Evolutionary conservation across 1,140 invertebrate genomes (phyloP), one percentile per base, ranked within the genome.

Genomic region (Drosophila oshimai): DNA sequence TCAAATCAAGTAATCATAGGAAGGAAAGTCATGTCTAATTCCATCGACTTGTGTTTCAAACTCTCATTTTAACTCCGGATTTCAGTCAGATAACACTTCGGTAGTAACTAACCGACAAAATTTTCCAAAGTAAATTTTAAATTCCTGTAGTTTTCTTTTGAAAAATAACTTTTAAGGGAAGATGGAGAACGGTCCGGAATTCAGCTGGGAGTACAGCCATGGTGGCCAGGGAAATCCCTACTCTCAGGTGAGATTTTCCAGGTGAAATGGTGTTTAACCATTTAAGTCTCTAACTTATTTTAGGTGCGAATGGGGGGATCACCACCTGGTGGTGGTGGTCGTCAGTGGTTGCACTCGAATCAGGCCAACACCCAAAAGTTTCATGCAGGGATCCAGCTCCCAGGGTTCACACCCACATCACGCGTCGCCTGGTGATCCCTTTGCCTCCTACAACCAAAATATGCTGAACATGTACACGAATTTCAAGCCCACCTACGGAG

Each of bases 291-390:
- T 28, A 0, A 12, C 9, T 10, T 6, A 5, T 12, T 13, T 7
- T 5, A 76, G 54, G 58, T 74, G 61, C 47, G 51, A 12, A 65
- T 50, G 76, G 33, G 50, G 6, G 4, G 6, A 0, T 10, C 55
- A 0, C 3, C 22, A 31, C 10, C 9, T 2, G 50, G 39, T 6
- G 49, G 47, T 9, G 68, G 29, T 17, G 70, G 71, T 2, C 60
- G 75, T 2, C 80, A 86, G 24, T 86, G 80, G 80, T 10, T 86
- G 17, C 80, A 86, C 57, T 84, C 80, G 0, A 84, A 73, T 7
- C 80, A 84, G 37, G 50, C 7, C 0, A 58, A 54, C 17, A 28
- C 31, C 4, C 34, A 47, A 0, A 28, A 36, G 13, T 29, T 72
- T 37, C 20, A 36, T 61, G 29, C 45, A 42, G 6, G 2, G 18